Evolutionary conservation across 53 echinoderm and acorn worm species (phyloP), one percentile per base, ranked within the genome.

Genomic region (Apostichopus leukothele): DNA sequence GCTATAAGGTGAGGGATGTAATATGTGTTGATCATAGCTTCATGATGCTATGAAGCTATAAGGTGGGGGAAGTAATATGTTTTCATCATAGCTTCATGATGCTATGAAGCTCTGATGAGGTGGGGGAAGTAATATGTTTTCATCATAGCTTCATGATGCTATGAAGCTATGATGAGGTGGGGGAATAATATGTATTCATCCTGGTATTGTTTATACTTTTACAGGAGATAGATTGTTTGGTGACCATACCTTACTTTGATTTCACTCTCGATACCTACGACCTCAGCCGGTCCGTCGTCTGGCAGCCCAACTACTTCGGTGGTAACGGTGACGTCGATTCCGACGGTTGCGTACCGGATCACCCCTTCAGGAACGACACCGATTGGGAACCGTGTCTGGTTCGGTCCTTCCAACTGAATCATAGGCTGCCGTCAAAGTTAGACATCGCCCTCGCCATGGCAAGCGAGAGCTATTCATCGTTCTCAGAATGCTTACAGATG

Each of bases 251-350:
- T 1, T 99, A 99, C 84, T 99, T 91, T 91, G 99, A 99, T 74
- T 99, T 99, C 79, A 99, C 99, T 11, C 94, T 93, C 0, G 99
- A 99, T 74, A 91, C 91, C n/a, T 90, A 89, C 23, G 93, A 99
- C 75, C 87, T 99, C 52, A 90, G 96, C 66, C 86, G 78, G 53
- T 89, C 99, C 7, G 60, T 94, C 74, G 77, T 96, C 53, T 99
- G 96, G 96, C 99, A 99, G 75, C 96, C 99, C 9, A 99, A 99
- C 86, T 96, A 94, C 57, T 99, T 96, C 83, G 99, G 99, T 9
- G 99, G 99, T 9, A 92, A 96, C 57, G 99, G 99, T 0, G 85
- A 67, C 27, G 50, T 11, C 5, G 93, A 95, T 21, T 94, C 95
- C 0, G 76, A 20, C 1, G 96, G 95, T 8, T 99, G 99, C 53